A percentile compares a stretch with the other conserved stretches of the same genome.
These are phyloP conservation scores for Drosophila erecta DNA, from an alignment of 1,140 invertebrate genomes.

Conservation along the genomic window DNA sequence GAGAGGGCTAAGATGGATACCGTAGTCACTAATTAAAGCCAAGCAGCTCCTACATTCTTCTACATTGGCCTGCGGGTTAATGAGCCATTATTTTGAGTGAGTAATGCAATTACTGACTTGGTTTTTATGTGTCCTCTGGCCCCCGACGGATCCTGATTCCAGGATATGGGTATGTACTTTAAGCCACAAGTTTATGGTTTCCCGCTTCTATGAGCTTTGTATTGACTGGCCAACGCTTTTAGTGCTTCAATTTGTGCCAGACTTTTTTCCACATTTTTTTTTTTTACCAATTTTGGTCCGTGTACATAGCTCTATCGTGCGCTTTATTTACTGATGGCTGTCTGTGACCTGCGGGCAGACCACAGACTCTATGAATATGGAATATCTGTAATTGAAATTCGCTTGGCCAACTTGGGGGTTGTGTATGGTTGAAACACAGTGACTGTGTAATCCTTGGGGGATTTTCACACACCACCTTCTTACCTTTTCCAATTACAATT, in stretches of 20 bases:
- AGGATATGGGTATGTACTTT: slow-evolving; percentile 26
- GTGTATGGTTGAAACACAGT: background rate
- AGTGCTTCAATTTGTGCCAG: slow-evolving; percentile 32
- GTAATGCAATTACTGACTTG: slow-evolving; percentile 58
- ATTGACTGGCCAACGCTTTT: slow-evolving; percentile 30
- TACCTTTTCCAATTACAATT: slow-evolving; percentile 40
- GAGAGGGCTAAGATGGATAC: slow-evolving; percentile 6
- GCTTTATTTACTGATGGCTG: slow-evolving; percentile 45
- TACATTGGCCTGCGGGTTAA: slow-evolving; percentile 29
- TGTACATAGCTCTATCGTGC: slow-evolving; percentile 16
- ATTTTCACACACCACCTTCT: background rate
- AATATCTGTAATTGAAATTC: slow-evolving; percentile 52
- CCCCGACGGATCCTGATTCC: slow-evolving; percentile 7
- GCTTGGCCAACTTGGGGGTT: background rate
- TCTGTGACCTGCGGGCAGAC: slow-evolving; percentile 23
- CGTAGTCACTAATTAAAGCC: slow-evolving; percentile 31
- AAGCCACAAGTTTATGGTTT: slow-evolving; percentile 29
- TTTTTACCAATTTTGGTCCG: background rate
- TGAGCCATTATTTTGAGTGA: slow-evolving; percentile 64
- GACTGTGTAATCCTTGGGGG: slow-evolving; percentile 8
- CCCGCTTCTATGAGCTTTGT: slow-evolving; percentile 6
- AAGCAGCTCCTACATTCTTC: slow-evolving; percentile 6
- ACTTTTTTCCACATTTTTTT: slow-evolving; percentile 1
- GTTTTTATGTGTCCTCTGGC: slow-evolving; percentile 15
- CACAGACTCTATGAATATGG: slow-evolving; percentile 36